These are phyloP conservation scores for Autographa gamma DNA, from an alignment of 2,888 invertebrate genomes.

Conservation along the genomic window DNA sequence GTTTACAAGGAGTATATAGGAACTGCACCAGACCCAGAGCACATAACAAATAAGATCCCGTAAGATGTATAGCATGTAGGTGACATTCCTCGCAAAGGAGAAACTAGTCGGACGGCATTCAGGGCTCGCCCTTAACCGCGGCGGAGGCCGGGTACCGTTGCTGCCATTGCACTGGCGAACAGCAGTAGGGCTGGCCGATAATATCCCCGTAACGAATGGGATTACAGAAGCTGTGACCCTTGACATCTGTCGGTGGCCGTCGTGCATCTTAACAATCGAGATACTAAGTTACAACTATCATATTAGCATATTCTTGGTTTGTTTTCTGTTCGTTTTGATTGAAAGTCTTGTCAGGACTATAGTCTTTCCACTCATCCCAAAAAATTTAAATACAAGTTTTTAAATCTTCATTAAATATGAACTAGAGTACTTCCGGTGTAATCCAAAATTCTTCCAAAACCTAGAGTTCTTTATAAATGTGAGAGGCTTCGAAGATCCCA, in stretches of 20 bases:
- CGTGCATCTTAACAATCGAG: constrained; percentile 2
- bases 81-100: constrained; percentile 82
- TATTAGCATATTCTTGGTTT: background rate
- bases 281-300: background rate
- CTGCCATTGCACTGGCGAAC: constrained; percentile 66
- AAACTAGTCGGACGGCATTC: constrained; percentile 85
- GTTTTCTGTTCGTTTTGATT: background rate
- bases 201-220: constrained; percentile 16
- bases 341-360: background rate
- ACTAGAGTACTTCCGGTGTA: too few species aligned
- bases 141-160: constrained; percentile 76
- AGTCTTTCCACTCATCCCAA: background rate
- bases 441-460: too few species aligned
- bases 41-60: constrained; percentile 59
- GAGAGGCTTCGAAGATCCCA: too few species aligned
- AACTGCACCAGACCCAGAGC: constrained; percentile 20
- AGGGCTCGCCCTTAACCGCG: constrained; percentile 80
- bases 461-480: too few species aligned
- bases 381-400: background rate
- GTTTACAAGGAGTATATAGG: constrained; percentile 9
- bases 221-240: constrained; percentile 20
- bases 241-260: background rate
- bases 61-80: constrained; percentile 73
- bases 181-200: constrained; percentile 62
- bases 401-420: too few species aligned